phyloP scores from a whole-genome alignment of 2,888 invertebrate genomes.

The Agrilus mali region DNA sequence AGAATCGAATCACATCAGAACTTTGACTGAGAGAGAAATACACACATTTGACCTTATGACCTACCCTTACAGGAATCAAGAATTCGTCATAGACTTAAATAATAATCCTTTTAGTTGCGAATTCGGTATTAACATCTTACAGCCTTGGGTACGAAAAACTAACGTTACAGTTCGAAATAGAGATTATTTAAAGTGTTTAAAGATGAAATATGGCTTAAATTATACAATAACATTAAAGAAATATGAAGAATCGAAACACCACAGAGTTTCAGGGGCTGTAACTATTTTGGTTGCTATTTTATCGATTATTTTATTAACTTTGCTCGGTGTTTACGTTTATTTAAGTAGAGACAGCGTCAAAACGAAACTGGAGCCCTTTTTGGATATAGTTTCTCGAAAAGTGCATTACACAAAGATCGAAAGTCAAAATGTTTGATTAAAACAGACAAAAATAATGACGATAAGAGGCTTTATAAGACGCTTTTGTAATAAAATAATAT shows the following conservation, averaged over 20 bases:
- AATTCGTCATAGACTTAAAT: conserved; percentile 47
- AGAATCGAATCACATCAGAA: conserved; percentile 50
- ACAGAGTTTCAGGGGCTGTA: conserved; percentile 29
- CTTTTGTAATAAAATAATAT: too few species aligned
- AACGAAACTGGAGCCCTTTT: conserved; percentile 44
- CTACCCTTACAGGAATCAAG: conserved; percentile 32
- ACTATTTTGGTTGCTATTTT: conserved; percentile 41
- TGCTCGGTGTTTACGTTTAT: conserved; percentile 46
- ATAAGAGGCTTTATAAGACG: too few species aligned
- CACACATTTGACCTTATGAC: conserved; percentile 43
- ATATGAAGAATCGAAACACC: conserved; percentile 24
- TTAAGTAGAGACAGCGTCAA: conserved; percentile 46
- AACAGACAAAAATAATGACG: not conserved
- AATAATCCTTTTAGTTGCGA: conserved; percentile 61
- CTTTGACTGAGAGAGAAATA: conserved; percentile 43
- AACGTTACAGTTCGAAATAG: conserved; percentile 46
- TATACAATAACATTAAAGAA: conserved; percentile 26
- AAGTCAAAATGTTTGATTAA: conserved; percentile 28
- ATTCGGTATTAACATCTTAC: conserved; percentile 45
- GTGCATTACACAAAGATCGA: conserved; percentile 61
- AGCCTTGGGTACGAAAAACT: conserved; percentile 50
- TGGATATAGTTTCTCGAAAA: conserved; percentile 53
- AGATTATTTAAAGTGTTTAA: conserved; percentile 40
- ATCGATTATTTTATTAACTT: conserved; percentile 39
- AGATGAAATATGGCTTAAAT: conserved; percentile 23